Base-by-base conservation (phyloP, 1,140 invertebrate species). In the Brachionus plicatilis region DNA sequence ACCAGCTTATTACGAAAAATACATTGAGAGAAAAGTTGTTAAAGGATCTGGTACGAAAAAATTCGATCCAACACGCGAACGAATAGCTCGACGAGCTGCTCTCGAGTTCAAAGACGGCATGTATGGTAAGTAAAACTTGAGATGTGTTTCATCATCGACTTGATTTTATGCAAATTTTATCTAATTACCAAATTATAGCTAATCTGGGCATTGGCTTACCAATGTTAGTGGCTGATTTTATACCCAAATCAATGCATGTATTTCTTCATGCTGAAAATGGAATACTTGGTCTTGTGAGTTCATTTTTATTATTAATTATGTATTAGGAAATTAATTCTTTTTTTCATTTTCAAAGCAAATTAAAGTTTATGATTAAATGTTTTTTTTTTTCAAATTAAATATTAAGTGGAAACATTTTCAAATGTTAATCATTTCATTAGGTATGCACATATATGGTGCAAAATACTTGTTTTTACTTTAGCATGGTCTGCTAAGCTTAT, bases 51-150 rank as follows among this genome's bases (percentile, higher is more conserved):
- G 91, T 85, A 90, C 65, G 8, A 86, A 86, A 37, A 83, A 83
- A 83, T 56, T 68, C 27, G 82, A 83, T 72, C 20, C 82, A 3
- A 14, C 93, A 43, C 92, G 96, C 82, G 94, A 98, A 88, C 92
- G 93, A 86, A 99, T 99, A 85, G 94, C 95, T 1, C 92, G 92
- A 87, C 91, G 97, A 88, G 97, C 95, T 85, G 97, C 97, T 50
- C 88, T 96, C 24, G 97, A 99, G 91, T 99, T 99, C 87, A 92
- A 93, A 88, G 93, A 99, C 91, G 97, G 97, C 87, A 99, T 99
- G 95, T 96, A 97, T 92, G 95, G 95, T 93, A 45, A 43, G 68
- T 72, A 33, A 27, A 66, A 24, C 3, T 94, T 66, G 3, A 29
- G 7, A 5, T 33, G 33, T 14, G n/a, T 70, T 11, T 14, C 1